phyloP scores from a whole-genome alignment of 2,888 invertebrate species.

The Sinhomidia bicolor region DNA sequence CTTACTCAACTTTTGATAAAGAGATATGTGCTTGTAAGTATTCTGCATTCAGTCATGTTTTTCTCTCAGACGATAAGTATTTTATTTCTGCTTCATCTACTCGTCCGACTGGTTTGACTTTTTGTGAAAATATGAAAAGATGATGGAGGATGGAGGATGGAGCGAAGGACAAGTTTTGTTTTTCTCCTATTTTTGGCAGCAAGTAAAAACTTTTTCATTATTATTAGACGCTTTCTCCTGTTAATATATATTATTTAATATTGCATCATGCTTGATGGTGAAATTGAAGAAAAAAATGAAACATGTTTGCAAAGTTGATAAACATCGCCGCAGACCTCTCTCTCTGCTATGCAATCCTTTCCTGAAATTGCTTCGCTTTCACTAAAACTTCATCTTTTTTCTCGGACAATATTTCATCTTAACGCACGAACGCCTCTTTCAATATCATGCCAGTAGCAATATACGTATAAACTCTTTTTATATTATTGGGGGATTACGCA shows the following conservation, averaged over 20 bases:
- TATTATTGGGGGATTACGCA: conserved; percentile 10
- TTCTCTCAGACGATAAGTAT: not conserved
- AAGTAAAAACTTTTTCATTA: not conserved
- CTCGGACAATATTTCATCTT: not conserved
- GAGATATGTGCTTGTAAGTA: too few relatives aligned
- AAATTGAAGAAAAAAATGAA: not conserved
- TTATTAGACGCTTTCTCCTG: not conserved
- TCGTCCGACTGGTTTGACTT: not conserved
- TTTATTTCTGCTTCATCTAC: not conserved
- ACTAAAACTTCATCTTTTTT: not conserved
- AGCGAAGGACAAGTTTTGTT: not conserved
- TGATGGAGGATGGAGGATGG: too few relatives aligned
- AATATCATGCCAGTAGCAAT: not conserved
- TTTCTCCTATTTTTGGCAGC: not conserved
- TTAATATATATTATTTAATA: conserved; percentile 14
- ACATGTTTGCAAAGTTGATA: not conserved
- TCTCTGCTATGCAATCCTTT: not conserved
- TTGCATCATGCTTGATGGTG: not conserved
- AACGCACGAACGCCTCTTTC: conserved; percentile 30
- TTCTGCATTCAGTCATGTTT: not conserved
- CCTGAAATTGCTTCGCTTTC: not conserved
- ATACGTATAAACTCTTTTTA: not conserved
- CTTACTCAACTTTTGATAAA: not conserved
- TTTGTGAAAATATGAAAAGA: too few relatives aligned
- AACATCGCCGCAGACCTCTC: not conserved